Conservation (phyloP, 2,113 vertebrate species). For the Archocentrus centrarchus region DNA sequence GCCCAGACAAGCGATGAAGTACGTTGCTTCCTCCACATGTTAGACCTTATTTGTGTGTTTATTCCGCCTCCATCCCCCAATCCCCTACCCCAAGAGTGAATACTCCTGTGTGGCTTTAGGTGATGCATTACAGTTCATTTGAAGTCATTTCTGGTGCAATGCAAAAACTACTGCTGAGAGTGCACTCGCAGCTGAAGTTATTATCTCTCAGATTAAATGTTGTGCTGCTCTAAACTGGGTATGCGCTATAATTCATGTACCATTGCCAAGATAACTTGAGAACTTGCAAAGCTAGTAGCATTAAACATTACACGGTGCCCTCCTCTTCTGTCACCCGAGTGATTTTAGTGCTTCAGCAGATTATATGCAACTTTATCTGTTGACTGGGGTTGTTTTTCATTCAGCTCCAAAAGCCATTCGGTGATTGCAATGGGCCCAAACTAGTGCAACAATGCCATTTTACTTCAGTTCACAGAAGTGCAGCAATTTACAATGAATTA, state of each 20-base stretch:
- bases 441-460: slow-evolving; percentile 17
- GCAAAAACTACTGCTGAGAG: slow-evolving; percentile 18
- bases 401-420: not conserved
- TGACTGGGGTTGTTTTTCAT: slow-evolving; percentile 18
- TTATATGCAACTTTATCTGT: slow-evolving; percentile 16
- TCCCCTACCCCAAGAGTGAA: not conserved
- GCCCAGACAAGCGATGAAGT: not conserved
- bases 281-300: not conserved
- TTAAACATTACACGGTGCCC: slow-evolving; percentile 2
- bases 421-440: not conserved
- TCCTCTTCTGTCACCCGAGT: not conserved
- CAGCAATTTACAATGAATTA: slow-evolving; percentile 47
- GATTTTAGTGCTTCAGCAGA: slow-evolving; percentile 2
- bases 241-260: not conserved
- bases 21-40: not conserved
- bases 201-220: slow-evolving; percentile 7
- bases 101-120: not conserved
- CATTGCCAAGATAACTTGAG: not conserved
- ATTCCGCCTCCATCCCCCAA: not conserved
- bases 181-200: slow-evolving; percentile 17
- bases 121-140: not conserved
- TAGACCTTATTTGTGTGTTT: slow-evolving; percentile 7
- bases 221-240: not conserved
- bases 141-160: slow-evolving; percentile 18
- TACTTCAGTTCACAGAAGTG: slow-evolving; percentile 10